Evolutionary conservation across 2,888 invertebrate genomes (phyloP), one percentile per base, ranked within the genome.

Genomic region (Acheta domesticus): DNA sequence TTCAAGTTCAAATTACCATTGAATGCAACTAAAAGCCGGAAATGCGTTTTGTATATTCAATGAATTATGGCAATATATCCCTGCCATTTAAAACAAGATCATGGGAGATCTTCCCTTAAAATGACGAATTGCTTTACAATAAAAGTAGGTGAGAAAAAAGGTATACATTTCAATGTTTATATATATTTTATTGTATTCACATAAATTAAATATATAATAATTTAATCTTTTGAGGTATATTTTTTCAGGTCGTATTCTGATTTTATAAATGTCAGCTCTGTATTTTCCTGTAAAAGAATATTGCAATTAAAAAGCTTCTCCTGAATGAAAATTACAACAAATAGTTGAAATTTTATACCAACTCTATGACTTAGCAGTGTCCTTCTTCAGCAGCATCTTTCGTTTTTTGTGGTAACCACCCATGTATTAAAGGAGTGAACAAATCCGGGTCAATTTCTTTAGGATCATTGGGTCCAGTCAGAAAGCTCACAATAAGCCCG

Each of bases 401-500:
- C 48, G 48, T 82, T 81, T 82, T 78, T 75, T 80, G 36, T 75
- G 81, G 80, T 49, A 92, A 84, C 85, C 90, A 89, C 20, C 89
- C 86, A 83, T 91, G 91, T 78, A 92, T 88, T 21, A 92, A 84
- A 3, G 92, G 92, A 20, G 92, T 91, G 80, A 92, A 87, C 12
- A 93, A 86, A 83, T 91, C 90, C n/a, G 89, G 89, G 84, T 92
- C 90, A 2, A 91, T 88, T 12, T 83, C 82, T 21, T 81, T 87
- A 3, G 91, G 90, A 84, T 91, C 89, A 82, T 91, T 91, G 11
- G 89, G 88, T 12, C 90, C 90, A 1, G 93, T 93, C 83, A 92
- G 88, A 86, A 91, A 92, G 23, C 94, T 93, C 49, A 93, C 92
- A 49, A 91, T 83, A 21, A 92, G 86, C 0, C 94, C 94, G 11